phyloP scores from a whole-genome alignment of 2,797 vertebrate species.

The Leucoraja ocellata region DNA sequence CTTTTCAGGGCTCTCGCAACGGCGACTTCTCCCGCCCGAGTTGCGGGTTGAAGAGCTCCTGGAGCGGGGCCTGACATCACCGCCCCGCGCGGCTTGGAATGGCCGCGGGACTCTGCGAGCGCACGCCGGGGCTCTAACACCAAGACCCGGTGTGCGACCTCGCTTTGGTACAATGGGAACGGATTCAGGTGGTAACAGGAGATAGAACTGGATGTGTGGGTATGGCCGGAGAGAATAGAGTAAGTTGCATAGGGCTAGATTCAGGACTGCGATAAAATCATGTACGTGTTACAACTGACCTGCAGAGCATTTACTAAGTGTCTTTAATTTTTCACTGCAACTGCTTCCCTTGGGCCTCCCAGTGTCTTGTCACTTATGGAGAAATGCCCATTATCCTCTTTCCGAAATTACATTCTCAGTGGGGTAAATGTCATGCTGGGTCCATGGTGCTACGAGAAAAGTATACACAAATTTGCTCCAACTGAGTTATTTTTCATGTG shows the following conservation, averaged over 20 bases:
- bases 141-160: too few relatives aligned
- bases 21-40: too few relatives aligned
- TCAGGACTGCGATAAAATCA: neutral
- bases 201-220: neutral
- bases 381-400: conserved; percentile 11
- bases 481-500: neutral
- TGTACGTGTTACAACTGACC: neutral
- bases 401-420: neutral
- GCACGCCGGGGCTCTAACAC: too few relatives aligned
- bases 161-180: neutral
- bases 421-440: neutral
- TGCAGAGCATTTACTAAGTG: neutral
- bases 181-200: neutral
- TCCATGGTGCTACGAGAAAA: neutral
- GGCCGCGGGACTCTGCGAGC: too few relatives aligned
- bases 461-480: neutral
- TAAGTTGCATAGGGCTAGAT: neutral
- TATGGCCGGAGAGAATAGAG: neutral
- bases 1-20: too few relatives aligned
- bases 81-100: too few relatives aligned
- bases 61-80: too few relatives aligned
- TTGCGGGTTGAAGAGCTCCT: too few relatives aligned
- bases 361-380: neutral
- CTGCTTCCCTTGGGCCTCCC: neutral
- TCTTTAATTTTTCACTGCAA: neutral